Base-by-base conservation (phyloP, 2,113 vertebrate genomes). In the Chascanopsetta lugubris region DNA sequence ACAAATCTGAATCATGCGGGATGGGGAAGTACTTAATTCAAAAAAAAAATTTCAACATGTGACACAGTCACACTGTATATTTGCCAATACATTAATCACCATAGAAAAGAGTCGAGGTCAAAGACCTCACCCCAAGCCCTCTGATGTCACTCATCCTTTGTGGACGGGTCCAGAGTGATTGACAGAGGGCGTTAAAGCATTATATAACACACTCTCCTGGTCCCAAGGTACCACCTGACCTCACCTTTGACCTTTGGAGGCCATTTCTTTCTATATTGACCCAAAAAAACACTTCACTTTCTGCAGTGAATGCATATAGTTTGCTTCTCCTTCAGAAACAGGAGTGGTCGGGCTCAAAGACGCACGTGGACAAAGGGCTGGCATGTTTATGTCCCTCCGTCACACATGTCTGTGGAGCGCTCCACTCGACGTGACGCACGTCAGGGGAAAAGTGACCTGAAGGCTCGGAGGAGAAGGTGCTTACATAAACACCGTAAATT, bases 11-110 rank as follows among this genome's bases (percentile, higher is more conserved):
- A 46, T 79, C 34, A 76, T 17, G 11, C 6, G 15, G 5, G 2
- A 46, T 27, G 43, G 29, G 59, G 69, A 79, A 70, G 26, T 40
- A 12, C 13, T 15, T 38, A 20, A 69, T 72, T 50, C 54, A 27
- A 61, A 75, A 76, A 6, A 0, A 11, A 54, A 8, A 40, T 71
- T 25, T 17, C 43, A 21, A 53, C 34, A 25, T 4, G 2, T 47
- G 21, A 40, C 59, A 1, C 6, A 25, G 5, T 61, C 30, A 45
- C 34, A 24, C 10, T 47, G 8, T 4, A 43, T 54, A 22, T 65
- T 56, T 61, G 24, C 29, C 18, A 46, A 47, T 11, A 32, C 26
- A 17, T 27, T 3, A n/a, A n/a, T n/a, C n/a, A n/a, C n/a, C n/a
- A n/a, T 15, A 47, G 53, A 54, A 1, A 12, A 62, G 24, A 5